phyloP scores from a whole-genome alignment of 1,140 invertebrate genomes.

The Maniola jurtina region DNA sequence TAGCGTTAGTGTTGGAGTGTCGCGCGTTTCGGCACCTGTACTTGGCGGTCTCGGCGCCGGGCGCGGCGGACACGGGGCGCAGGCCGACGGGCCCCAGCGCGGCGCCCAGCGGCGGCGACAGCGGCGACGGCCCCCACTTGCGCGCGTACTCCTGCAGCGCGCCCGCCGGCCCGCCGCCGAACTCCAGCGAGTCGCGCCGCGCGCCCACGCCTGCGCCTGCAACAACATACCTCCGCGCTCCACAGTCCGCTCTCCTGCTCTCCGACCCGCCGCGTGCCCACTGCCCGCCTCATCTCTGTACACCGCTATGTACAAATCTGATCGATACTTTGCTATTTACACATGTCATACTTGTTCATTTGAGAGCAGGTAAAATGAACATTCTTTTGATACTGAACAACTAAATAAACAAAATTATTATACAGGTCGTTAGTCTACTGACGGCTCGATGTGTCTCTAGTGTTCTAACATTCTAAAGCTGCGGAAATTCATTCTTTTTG shows the following conservation, averaged over 20 bases:
- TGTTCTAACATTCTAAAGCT: neutral
- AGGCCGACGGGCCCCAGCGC: conserved; percentile 69
- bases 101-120: conserved; percentile 82
- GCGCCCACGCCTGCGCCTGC: conserved; percentile 53
- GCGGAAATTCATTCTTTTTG: neutral
- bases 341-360: conserved; percentile 4
- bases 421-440: neutral
- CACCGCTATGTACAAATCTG: conserved; percentile 29
- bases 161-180: conserved; percentile 59
- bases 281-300: conserved; percentile 25
- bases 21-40: conserved; percentile 76
- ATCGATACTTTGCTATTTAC: conserved; percentile 11
- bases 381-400: neutral
- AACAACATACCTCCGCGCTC: conserved; percentile 59
- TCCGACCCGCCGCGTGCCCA: neutral
- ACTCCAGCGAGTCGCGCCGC: conserved; percentile 74
- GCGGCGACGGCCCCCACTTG: conserved; percentile 75
- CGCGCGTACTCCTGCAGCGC: conserved; percentile 74
- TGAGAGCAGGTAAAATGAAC: conserved; percentile 19
- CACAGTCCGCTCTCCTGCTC: conserved; percentile 32
- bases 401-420: neutral
- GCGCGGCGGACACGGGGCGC: conserved; percentile 88
- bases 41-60: conserved; percentile 93
- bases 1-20: neutral
- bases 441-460: neutral